Percentiles rank a stretch among this genome's conserved stretches.
Evolutionary conservation across 1,140 invertebrate species (phyloP).

Genomic region (Drosophila oshimai): DNA sequence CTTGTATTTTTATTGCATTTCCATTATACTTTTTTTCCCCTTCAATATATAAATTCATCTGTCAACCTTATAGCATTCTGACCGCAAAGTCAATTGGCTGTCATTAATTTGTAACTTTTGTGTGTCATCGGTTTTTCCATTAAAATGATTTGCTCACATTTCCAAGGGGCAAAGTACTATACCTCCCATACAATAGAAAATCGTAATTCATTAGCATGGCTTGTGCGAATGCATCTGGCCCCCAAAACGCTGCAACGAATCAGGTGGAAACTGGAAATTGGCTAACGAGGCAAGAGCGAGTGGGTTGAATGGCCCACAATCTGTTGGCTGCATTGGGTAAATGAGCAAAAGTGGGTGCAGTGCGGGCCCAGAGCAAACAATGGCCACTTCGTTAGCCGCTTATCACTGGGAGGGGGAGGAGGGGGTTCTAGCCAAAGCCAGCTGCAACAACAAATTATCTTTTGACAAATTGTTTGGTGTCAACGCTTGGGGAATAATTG

Average conservation of each 20-base stretch:
- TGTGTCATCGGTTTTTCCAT: background rate
- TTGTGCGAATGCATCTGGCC: constrained; percentile 7
- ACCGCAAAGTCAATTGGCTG: constrained; percentile 12
- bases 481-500: constrained; percentile 41
- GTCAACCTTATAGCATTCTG: background rate
- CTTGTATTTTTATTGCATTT: background rate
- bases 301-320: constrained; percentile 56
- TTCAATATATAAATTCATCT: background rate
- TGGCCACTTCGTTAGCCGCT: constrained; percentile 63
- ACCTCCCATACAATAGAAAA: no score
- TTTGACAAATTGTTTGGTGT: constrained; percentile 69
- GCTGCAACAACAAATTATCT: constrained; percentile 60
- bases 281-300: background rate
- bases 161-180: background rate
- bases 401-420: constrained; percentile 32
- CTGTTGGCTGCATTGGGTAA: constrained; percentile 11
- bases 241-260: constrained; percentile 61
- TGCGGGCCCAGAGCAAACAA: constrained; percentile 46
- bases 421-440: constrained; percentile 1
- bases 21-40: background rate
- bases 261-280: background rate
- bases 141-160: constrained; percentile 3
- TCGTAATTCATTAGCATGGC: background rate
- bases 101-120: constrained; percentile 3
- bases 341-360: background rate